Evolutionary conservation across 2,113 vertebrate species (phyloP).

Genomic region (Ginglymostoma cirratum): DNA sequence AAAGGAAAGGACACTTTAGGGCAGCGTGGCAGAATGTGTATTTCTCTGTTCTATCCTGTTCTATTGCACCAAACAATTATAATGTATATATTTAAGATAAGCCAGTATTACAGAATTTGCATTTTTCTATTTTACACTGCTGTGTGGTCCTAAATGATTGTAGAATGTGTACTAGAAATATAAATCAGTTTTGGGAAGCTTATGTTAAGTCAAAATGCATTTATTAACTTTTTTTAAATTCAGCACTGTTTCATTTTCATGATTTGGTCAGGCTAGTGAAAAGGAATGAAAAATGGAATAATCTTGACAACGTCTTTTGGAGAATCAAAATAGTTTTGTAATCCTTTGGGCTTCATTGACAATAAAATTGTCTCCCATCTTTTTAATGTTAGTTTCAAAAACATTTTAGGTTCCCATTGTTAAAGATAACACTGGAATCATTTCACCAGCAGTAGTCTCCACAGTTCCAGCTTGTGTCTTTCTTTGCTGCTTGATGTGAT

Average conservation of each 20-base stretch:
- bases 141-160: not conserved
- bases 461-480: not conserved
- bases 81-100: not conserved
- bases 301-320: not conserved
- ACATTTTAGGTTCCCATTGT: not conserved
- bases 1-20: not conserved
- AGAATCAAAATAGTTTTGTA: not conserved
- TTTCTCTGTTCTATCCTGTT: not conserved
- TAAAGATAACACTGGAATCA: not conserved
- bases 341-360: not conserved
- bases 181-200: not conserved
- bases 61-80: not conserved
- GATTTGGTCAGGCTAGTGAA: not conserved
- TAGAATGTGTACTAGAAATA: not conserved
- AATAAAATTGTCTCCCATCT: not conserved
- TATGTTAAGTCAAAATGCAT: not conserved
- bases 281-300: not conserved
- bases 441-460: not conserved
- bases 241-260: not conserved
- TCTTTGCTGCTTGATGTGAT: not conserved
- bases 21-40: not conserved
- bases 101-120: not conserved
- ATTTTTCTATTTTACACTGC: not conserved
- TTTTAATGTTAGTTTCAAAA: not conserved
- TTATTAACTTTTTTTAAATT: not conserved